Base-by-base conservation (phyloP, 2,797 vertebrate genomes). In the Danio albolineatus region DNA sequence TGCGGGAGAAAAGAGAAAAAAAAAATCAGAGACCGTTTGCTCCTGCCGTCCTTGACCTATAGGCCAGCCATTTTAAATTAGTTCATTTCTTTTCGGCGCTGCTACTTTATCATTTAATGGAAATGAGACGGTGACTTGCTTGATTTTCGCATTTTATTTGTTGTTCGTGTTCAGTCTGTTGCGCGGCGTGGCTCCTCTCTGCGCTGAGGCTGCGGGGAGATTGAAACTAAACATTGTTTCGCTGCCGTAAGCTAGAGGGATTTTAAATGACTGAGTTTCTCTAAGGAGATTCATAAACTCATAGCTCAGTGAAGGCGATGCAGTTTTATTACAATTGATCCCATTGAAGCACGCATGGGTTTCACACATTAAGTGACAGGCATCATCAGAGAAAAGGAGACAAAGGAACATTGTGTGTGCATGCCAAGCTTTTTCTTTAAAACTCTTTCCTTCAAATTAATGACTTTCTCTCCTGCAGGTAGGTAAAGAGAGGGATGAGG, bases 241-340 rank as follows among this genome's bases (percentile, higher is more conserved):
- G 81, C 84, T 77, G 84, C 83, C 78, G 79, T 71, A 87, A 88
- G 82, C 84, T 85, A 82, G 73, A 81, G 82, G 86, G 86, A 86
- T 86, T 87, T 86, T 83, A 80, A 82, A 84, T 83, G 82, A 88
- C 87, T 86, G 86, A 76, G 77, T 85, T 87, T 85, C 84, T 89
- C 78, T 70, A 73, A 85, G 82, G 84, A 84, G 85, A 85, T 86
- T 86, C 83, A 83, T 82, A 85, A 88, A 86, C 85, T 82, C 67
- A 65, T 71, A 38, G 67, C 74, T 73, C 82, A 79, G 73, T 57
- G 73, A 88, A 84, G 76, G 80, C 67, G 60, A 81, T 82, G 85
- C 79, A 73, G 85, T 84, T 85, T 85, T 87, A 86, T 88, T 88
- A 73, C 80, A 77, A 79, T 83, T 84, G 80, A 86, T 87, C 80